Conservation (phyloP, 2,888 invertebrate genomes). For the Apeira syringaria region DNA sequence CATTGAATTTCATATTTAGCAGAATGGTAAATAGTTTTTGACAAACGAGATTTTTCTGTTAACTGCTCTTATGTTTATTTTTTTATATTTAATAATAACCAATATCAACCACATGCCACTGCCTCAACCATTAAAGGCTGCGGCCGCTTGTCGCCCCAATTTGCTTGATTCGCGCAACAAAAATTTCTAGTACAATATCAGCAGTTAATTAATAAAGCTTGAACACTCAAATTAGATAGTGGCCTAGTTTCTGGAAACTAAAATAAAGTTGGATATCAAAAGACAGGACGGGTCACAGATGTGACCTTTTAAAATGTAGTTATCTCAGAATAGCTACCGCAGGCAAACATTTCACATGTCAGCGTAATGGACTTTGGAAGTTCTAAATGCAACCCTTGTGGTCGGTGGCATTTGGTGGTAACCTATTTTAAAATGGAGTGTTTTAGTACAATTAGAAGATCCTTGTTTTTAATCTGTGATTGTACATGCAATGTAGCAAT, state of each 20-base stretch:
- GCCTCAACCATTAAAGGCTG: neutral
- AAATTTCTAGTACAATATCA: slow-evolving; percentile 29
- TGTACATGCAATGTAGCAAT: no score
- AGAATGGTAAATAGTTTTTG: no score
- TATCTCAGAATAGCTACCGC: slow-evolving; percentile 22
- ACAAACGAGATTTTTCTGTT: no score
- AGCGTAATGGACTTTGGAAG: slow-evolving; percentile 18
- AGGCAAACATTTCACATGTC: slow-evolving; percentile 21
- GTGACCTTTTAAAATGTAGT: slow-evolving; percentile 37
- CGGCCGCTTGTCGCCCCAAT: slow-evolving; percentile 5
- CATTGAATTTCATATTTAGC: no score
- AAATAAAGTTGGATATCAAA: slow-evolving; percentile 52
- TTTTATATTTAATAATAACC: no score
- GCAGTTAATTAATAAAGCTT: slow-evolving; percentile 22
- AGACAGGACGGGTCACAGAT: slow-evolving; percentile 31
- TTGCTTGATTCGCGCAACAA: slow-evolving; percentile 21
- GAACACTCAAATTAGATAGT: slow-evolving; percentile 56
- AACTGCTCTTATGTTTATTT: no score
- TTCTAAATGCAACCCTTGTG: neutral
- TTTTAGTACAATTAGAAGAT: no score
- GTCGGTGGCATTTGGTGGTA: no score
- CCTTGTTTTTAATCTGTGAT: no score
- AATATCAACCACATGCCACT: no score
- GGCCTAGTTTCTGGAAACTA: slow-evolving; percentile 50
- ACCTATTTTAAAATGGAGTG: no score